Percentiles rank a stretch among this genome's conserved stretches.
phyloP scores from a whole-genome alignment of 2,888 invertebrate species.

The Tenthredo amoena region DNA sequence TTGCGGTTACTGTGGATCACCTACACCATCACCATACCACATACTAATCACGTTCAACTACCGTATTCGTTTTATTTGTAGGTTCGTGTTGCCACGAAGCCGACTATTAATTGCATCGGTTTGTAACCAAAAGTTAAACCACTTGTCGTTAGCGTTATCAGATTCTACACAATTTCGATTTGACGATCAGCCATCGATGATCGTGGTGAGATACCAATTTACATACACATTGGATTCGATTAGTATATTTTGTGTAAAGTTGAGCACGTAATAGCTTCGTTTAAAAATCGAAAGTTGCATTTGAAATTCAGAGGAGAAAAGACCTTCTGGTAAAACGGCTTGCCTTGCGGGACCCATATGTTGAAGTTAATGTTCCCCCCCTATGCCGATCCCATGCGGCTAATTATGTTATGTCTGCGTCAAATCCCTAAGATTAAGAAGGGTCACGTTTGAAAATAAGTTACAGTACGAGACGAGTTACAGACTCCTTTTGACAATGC shows the following conservation, averaged over 20 bases:
- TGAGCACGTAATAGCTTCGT: not conserved
- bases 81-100: conserved; percentile 27
- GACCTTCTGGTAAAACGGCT: conserved; percentile 27
- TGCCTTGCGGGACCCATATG: conserved; percentile 51
- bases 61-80: conserved; percentile 26
- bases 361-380: conserved; percentile 49
- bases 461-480: conserved; percentile 1
- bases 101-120: conserved; percentile 32
- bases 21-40: conserved; percentile 17
- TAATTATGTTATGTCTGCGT: conserved; percentile 63
- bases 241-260: not conserved
- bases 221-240: not conserved
- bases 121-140: conserved; percentile 30
- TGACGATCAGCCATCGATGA: not conserved
- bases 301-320: conserved; percentile 11
- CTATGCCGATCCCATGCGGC: conserved; percentile 36
- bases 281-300: conserved; percentile 12
- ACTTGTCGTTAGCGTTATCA: conserved; percentile 36
- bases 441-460: conserved; percentile 58
- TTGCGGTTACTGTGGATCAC: conserved; percentile 56
- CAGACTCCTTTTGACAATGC: conserved; percentile 14
- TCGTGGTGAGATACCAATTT: conserved; percentile 13
- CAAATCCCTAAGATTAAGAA: conserved; percentile 62
- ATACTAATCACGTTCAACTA: conserved; percentile 46
- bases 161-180: conserved; percentile 4